A percentile compares a stretch with the other conserved stretches of the same genome.
Evolutionary conservation across 30 jellyfish, hydroid and myxozoan species (phyloP).

Genomic region (Hydractinia symbiolongicarpus): DNA sequence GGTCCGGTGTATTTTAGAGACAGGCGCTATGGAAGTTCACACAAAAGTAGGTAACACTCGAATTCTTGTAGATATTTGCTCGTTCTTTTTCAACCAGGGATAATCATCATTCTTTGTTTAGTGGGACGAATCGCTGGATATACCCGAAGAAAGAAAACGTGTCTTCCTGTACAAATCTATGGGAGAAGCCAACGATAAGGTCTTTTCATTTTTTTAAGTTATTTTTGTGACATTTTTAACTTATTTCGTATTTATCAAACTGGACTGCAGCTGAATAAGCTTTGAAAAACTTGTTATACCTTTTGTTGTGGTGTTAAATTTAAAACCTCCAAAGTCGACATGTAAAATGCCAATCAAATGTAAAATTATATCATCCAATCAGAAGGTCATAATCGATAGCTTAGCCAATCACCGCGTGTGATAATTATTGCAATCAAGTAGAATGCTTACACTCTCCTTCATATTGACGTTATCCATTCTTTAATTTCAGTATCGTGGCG

Average conservation of each 20-base stretch:
- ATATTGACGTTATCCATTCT: not conserved
- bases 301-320: not conserved
- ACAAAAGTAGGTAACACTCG: constrained; percentile 40
- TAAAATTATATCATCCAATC: too few relatives aligned
- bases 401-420: too few relatives aligned
- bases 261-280: not conserved
- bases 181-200: constrained; percentile 67
- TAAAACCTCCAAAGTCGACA: not conserved
- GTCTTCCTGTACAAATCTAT: constrained; percentile 36
- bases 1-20: constrained; percentile 42
- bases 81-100: not conserved
- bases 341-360: too few relatives aligned
- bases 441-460: too few relatives aligned
- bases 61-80: not conserved
- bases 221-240: constrained; percentile 5
- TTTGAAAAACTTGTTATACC: not conserved
- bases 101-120: not conserved
- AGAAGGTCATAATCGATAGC: too few relatives aligned
- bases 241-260: not conserved
- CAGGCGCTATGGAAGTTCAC: constrained; percentile 60
- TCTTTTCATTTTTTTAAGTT: not conserved
- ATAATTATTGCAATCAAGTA: too few relatives aligned
- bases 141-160: constrained; percentile 41
- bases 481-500: constrained; percentile 47
- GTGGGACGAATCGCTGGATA: constrained; percentile 2